Evolutionary conservation across 2,797 vertebrate species (phyloP).

Genomic region (Hydrophis major): DNA sequence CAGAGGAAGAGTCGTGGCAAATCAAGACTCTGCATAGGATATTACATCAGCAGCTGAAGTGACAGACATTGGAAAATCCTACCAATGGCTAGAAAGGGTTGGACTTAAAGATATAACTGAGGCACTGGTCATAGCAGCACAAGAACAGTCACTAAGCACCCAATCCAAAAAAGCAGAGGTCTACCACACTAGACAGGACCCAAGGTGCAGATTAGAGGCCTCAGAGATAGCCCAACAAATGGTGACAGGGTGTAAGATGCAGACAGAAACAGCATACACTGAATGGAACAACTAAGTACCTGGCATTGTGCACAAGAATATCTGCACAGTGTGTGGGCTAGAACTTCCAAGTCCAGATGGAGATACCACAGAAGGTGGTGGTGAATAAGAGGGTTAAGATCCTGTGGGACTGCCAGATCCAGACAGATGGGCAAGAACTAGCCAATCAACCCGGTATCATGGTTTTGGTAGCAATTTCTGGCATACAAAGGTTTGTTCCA

Average conservation of each 20-base stretch:
- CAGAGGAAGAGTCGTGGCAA: neutral
- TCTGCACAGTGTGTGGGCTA: neutral
- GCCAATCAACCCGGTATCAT: neutral
- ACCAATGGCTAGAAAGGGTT: neutral
- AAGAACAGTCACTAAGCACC: too few relatives aligned
- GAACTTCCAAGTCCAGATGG: neutral
- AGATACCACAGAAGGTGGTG: neutral
- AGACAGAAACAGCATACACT: neutral
- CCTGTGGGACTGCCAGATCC: neutral
- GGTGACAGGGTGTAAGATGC: neutral
- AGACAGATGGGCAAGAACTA: neutral
- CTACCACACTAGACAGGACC: neutral
- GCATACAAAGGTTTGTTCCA: too few relatives aligned
- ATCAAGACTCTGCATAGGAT: neutral
- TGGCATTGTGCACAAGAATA: neutral
- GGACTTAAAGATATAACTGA: neutral
- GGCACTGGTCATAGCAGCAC: neutral
- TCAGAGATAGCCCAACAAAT: neutral
- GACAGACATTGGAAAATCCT: neutral
- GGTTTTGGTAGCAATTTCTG: neutral
- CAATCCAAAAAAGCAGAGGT: too few relatives aligned
- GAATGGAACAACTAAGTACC: neutral
- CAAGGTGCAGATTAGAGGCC: neutral
- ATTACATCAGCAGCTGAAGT: neutral
- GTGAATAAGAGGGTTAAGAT: neutral